Conservation (phyloP, 2,113 vertebrate species). For the Reinhardtius hippoglossoides region DNA sequence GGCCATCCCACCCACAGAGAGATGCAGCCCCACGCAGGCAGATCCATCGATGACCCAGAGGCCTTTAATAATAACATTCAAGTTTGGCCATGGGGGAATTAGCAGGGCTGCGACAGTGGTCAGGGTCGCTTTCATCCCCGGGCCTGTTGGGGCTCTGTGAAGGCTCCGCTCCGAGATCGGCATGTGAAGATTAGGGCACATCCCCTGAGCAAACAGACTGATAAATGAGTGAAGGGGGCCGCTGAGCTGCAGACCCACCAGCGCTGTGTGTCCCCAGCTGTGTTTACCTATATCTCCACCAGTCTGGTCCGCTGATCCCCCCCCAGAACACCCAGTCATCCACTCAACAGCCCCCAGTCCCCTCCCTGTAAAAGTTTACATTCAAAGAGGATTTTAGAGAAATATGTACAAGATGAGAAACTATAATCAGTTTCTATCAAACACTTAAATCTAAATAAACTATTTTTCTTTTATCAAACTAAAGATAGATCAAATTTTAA, state of each 20-base stretch:
- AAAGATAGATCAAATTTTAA: background rate
- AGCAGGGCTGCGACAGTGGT: conserved; percentile 41
- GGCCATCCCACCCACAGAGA: conserved; percentile 67
- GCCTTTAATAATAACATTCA: conserved; percentile 55
- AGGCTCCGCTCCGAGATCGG: conserved; percentile 52
- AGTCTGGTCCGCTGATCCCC: conserved; percentile 57
- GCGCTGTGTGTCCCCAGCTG: conserved; percentile 76
- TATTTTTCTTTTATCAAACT: background rate
- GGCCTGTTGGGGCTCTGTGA: conserved; percentile 41
- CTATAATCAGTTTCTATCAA: background rate
- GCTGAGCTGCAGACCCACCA: conserved; percentile 54
- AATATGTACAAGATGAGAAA: too few species aligned
- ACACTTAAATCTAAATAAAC: background rate
- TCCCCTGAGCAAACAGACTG: conserved; percentile 80
- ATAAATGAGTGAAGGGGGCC: conserved; percentile 65
- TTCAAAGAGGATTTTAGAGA: too few species aligned
- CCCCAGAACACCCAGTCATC: conserved; percentile 51
- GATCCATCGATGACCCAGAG: conserved; percentile 48
- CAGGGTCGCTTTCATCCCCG: conserved; percentile 63
- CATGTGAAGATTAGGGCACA: conserved; percentile 77
- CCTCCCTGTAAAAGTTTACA: background rate
- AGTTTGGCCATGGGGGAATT: conserved; percentile 65
- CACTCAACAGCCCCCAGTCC: conserved; percentile 1
- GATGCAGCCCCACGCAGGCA: conserved; percentile 37
- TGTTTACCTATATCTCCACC: conserved; percentile 74